These are phyloP conservation scores for Volucella zonaria DNA, from an alignment of 2,888 invertebrate genomes.

Conservation along the genomic window DNA sequence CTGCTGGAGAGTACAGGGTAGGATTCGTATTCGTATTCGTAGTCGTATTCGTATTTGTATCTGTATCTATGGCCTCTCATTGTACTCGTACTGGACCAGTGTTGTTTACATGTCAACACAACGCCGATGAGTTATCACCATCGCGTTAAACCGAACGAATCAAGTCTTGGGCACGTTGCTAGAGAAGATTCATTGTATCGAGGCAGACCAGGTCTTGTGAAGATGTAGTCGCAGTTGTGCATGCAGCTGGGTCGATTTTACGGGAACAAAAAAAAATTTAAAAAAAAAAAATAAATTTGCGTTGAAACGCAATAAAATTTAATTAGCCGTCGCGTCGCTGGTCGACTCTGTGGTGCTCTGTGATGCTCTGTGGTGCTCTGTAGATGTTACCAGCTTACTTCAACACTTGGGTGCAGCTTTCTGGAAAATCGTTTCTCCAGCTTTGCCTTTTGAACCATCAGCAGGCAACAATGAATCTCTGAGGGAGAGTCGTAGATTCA, in stretches of 20 bases:
- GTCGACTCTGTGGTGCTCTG: not conserved
- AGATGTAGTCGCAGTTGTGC: conserved; percentile 4
- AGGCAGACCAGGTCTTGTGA: not conserved
- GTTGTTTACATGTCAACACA: conserved; percentile 38
- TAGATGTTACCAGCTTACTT: too few relatives aligned
- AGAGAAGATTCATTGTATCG: not conserved
- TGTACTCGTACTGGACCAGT: not conserved
- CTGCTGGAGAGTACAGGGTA: too few relatives aligned
- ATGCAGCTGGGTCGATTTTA: conserved; percentile 39
- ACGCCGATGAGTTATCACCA: conserved; percentile 28
- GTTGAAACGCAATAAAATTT: conserved; percentile 49
- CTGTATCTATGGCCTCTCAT: not conserved
- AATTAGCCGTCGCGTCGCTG: conserved; percentile 35
- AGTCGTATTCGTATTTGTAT: too few relatives aligned
- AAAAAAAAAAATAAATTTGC: conserved; percentile 14
- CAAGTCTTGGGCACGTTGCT: conserved; percentile 24
- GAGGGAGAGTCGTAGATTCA: conserved; percentile 15
- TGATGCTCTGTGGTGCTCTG: not conserved
- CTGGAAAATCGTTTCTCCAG: conserved; percentile 21
- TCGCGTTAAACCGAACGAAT: conserved; percentile 24
- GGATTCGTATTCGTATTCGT: too few relatives aligned
- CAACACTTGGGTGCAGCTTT: not conserved
- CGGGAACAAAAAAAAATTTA: not conserved
- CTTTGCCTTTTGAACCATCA: conserved; percentile 9
- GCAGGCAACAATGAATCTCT: conserved; percentile 19